These are phyloP conservation scores for cattle (Bos taurus) DNA, from an alignment of 2,113 vertebrate species.

Conservation along the genomic window DNA sequence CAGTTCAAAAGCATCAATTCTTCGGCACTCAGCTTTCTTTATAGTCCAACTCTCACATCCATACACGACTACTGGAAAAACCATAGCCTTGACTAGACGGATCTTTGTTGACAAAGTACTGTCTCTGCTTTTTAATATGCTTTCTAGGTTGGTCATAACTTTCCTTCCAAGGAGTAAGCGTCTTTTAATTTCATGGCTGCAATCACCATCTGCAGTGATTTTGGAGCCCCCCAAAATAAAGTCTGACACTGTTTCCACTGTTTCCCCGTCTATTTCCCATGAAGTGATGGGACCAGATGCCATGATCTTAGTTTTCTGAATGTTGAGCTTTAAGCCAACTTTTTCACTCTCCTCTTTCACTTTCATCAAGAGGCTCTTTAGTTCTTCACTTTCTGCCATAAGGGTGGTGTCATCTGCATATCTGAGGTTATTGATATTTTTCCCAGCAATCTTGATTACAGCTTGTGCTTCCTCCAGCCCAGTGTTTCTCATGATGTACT, in stretches of 20 bases:
- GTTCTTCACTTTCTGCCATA: background rate
- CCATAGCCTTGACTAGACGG: background rate
- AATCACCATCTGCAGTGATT: background rate
- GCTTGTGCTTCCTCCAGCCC: background rate
- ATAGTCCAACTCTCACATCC: background rate
- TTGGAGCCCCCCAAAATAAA: background rate
- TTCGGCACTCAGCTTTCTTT: rapidly evolving
- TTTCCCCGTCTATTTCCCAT: background rate
- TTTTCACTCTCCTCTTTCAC: background rate
- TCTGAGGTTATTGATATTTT: background rate
- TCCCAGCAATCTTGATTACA: background rate
- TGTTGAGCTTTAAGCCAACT: background rate
- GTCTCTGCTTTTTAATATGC: background rate
- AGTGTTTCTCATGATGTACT: background rate
- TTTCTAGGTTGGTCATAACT: rapidly evolving
- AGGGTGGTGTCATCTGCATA: background rate
- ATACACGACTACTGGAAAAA: background rate
- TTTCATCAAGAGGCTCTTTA: background rate
- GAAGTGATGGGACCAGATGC: background rate
- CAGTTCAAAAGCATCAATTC: background rate
- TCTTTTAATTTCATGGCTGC: background rate
- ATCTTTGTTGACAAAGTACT: background rate
- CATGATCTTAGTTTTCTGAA: background rate
- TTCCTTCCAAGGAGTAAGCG: background rate
- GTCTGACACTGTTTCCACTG: background rate